Base-by-base conservation (phyloP, 2,797 vertebrate genomes). In the Hipposideros larvatus region DNA sequence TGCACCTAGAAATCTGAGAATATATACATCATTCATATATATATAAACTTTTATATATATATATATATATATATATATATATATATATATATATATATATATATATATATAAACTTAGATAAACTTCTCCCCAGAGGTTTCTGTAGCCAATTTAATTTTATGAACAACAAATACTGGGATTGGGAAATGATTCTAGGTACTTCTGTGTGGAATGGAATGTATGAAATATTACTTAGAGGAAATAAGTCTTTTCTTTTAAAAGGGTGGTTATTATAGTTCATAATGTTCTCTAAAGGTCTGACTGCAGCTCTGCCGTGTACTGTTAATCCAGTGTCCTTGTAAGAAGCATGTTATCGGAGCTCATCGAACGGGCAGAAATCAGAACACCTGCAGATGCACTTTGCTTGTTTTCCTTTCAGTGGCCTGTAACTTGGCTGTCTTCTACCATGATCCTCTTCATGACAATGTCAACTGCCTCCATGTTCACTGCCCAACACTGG, bases 381-480 rank as follows among this genome's bases (percentile, higher is more conserved):
- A 75, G 63, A 53, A 8, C n/a, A 37, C 13, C 59, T 41, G 37
- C n/a, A 80, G 15, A 71, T 13, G 18, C 6, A 3, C 74, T 71
- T 65, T 41, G 82, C 0, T n/a, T 89, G 91, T 43, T 31, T 91
- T 95, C 55, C 89, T 97, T 92, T 22, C 75, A 99, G 99, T 99
- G 90, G 99, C 99, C 97, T 99, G 99, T 97, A 99, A 99, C 93
- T 90, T 99, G 98, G 99, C 99, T 28, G 98, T 99, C 96, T 99
- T 99, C 98, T 99, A 99, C 98, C 99, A 99, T 2, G 99, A 99
- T 59, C 97, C 98, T 41, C 96, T 98, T 77, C 98, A 99, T 34
- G 98, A 98, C 90, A 98, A 97, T 1, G 98, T 97, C 79, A 99
- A 99, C 98, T 99, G 99, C 97, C 98, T 99, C 96, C 99, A 99